phyloP scores from a whole-genome alignment of 2,888 invertebrate species.

The Orthonevra nobilis region DNA sequence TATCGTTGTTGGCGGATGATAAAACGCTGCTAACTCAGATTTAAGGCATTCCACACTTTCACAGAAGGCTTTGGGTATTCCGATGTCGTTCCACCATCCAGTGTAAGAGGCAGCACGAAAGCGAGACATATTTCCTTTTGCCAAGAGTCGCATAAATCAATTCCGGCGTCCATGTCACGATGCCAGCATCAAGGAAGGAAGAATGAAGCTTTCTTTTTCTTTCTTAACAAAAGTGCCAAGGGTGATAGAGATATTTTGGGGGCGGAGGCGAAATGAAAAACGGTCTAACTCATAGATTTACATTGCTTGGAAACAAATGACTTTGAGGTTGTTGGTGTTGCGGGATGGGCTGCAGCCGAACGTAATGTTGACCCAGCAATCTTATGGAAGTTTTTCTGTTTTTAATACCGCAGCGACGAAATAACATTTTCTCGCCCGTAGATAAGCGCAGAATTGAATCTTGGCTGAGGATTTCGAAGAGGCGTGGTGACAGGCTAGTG shows the following conservation, averaged over 20 bases:
- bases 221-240: slow-evolving; percentile 11
- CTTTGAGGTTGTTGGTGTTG: slow-evolving; percentile 23
- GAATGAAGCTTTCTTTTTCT: too few relatives aligned
- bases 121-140: slow-evolving; percentile 46
- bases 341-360: neutral
- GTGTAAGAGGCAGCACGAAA: neutral
- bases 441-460: slow-evolving; percentile 56
- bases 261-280: slow-evolving; percentile 37
- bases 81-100: neutral
- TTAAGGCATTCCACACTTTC: slow-evolving; percentile 48
- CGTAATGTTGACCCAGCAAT: slow-evolving; percentile 20
- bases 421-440: slow-evolving; percentile 30
- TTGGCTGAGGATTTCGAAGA: slow-evolving; percentile 44
- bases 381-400: neutral
- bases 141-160: slow-evolving; percentile 65
- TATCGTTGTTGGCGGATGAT: slow-evolving; percentile 62
- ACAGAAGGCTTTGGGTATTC: slow-evolving; percentile 3
- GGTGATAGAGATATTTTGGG: slow-evolving; percentile 8
- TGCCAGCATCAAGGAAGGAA: slow-evolving; percentile 40
- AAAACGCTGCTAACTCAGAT: slow-evolving; percentile 64
- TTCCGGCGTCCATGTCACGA: slow-evolving; percentile 63
- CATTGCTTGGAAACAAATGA: slow-evolving; percentile 53
- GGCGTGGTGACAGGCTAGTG: slow-evolving; percentile 33
- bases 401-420: neutral
- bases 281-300: slow-evolving; percentile 55